These are phyloP conservation scores for Ophion ventricosus DNA, from an alignment of 2,888 invertebrate species.

Conservation along the genomic window DNA sequence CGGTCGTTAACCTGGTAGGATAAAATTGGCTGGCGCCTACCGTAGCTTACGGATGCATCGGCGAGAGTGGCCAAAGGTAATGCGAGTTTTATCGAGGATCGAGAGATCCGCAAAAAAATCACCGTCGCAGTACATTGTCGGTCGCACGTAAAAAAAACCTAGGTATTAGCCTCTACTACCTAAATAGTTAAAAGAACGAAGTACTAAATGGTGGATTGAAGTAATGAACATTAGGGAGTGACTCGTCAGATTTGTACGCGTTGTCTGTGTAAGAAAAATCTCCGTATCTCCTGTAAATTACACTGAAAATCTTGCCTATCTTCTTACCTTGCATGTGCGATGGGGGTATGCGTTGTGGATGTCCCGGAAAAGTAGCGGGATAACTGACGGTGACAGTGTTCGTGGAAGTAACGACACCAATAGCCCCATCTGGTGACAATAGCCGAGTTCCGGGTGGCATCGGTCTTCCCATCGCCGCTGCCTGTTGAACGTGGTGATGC, in stretches of 20 bases:
- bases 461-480: conserved; percentile 86
- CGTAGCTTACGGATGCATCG: no score
- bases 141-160: no score
- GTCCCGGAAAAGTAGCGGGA: conserved; percentile 80
- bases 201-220: no score
- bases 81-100: no score
- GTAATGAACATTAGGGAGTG: background rate
- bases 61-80: no score
- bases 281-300: background rate
- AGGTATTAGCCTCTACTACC: no score
- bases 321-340: conserved; percentile 80
- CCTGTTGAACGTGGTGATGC: conserved; percentile 87
- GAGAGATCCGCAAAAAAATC: no score
- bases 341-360: conserved; percentile 79
- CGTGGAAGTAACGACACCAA: conserved; percentile 87
- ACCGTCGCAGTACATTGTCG: no score
- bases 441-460: conserved; percentile 85
- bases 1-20: no score
- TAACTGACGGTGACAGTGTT: conserved; percentile 84
- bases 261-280: background rate
- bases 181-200: no score
- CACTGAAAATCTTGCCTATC: background rate
- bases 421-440: conserved; percentile 86
- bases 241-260: background rate
- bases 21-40: no score